Base-by-base conservation (phyloP, 2,113 vertebrate species). In the Gymnogyps californianus region DNA sequence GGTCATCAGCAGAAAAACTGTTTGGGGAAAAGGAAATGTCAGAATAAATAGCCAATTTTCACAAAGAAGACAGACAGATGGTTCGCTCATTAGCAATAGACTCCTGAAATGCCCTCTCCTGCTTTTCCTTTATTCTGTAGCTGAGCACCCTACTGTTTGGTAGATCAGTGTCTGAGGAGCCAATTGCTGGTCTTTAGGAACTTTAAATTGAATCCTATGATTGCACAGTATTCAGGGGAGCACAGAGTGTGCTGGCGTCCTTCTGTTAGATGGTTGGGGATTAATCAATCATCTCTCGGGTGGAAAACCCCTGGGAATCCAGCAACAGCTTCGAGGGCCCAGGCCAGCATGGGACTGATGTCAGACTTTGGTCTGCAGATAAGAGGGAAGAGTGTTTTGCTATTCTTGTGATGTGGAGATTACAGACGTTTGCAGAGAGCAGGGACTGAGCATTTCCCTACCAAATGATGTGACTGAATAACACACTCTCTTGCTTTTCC, bases 21-120 rank as follows among this genome's bases (percentile, higher is more conserved):
- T 81, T 89, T 75, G 36, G 66, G 70, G 75, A 87, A 76, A 95
- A 89, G 54, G 66, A 91, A 86, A 83, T 78, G 55, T 85, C 78
- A 90, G 82, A 91, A 88, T 83, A 97, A 91, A 86, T 70, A 89
- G 58, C 62, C 47, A 77, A 4, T 97, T 96, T 96, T 93, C 93
- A 62, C 55, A 40, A 65, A 87, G 83, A 49, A 49, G 87, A 85
- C 62, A 92, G 89, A 84, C 93, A 97, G 96, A 96, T 97, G 97
- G 93, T 95, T 92, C 1, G 4, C 76, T 96, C 85, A 80, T 95
- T 97, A 97, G 64, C 81, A 74, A 9, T 40, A 77, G 87, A 40
- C 32, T 85, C 58, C 74, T 91, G 70, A 93, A 95, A 93, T 90
- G 70, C 78, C 78, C 78, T 91, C 71, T 93, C 54, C 34, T 64